Conservation (phyloP, 1,140 invertebrate species). For the Periplaneta americana region DNA sequence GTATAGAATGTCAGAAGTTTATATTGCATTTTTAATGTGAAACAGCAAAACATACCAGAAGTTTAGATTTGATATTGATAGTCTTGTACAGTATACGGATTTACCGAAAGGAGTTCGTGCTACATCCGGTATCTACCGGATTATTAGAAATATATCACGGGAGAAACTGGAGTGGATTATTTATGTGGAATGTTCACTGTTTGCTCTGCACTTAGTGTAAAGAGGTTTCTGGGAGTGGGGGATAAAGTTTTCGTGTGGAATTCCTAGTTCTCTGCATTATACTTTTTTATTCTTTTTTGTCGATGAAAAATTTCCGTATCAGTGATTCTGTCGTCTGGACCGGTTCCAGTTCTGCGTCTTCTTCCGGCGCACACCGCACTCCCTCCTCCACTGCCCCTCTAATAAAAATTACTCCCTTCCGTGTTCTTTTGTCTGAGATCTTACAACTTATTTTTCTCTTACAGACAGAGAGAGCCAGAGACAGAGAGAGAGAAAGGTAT, state of each 20-base stretch:
- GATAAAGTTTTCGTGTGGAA: neutral
- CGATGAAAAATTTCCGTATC: neutral
- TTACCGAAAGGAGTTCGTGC: neutral
- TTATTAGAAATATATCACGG: neutral
- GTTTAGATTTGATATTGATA: no score
- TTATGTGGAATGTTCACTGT: neutral
- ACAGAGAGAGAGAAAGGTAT: no score
- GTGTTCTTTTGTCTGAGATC: neutral
- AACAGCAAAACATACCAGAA: no score
- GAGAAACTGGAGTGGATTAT: neutral
- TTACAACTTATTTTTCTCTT: neutral
- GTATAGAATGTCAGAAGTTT: no score
- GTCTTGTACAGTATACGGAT: no score
- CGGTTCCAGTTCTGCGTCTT: neutral
- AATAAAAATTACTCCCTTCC: neutral
- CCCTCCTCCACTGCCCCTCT: neutral
- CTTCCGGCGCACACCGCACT: neutral
- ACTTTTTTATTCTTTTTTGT: neutral
- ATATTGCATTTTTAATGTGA: no score
- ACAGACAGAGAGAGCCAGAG: no score
- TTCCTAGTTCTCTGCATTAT: neutral
- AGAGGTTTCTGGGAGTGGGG: no score
- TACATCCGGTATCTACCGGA: neutral
- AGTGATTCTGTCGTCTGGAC: neutral
- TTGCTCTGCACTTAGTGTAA: neutral